These are phyloP conservation scores for Macquaria australasica DNA, from an alignment of 2,113 vertebrate genomes.

Conservation along the genomic window DNA sequence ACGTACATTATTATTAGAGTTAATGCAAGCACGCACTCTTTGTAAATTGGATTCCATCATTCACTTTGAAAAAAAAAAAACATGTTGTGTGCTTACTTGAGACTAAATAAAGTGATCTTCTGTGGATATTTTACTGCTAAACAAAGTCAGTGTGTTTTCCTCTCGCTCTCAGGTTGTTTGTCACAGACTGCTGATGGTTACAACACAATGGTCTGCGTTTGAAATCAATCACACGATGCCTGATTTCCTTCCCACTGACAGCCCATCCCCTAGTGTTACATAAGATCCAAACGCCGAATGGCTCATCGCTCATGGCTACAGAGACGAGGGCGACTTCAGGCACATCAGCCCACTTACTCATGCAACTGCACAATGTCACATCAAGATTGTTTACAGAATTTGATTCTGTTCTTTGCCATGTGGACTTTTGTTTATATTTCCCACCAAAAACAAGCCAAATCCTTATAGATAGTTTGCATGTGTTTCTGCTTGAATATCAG, in stretches of 20 bases:
- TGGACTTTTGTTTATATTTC: neutral
- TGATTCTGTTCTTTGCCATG: neutral
- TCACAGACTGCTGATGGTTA: conserved; percentile 43
- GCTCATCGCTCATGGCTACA: conserved; percentile 68
- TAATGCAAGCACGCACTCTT: conserved; percentile 65
- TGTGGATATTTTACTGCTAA: conserved; percentile 72
- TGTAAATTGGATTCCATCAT: conserved; percentile 63
- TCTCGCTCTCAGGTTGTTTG: conserved; percentile 39
- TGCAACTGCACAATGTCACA: conserved; percentile 74
- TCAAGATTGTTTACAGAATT: conserved; percentile 37
- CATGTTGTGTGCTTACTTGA: conserved; percentile 75
- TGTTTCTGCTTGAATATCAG: conserved; percentile 7
- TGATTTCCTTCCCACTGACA: conserved; percentile 68
- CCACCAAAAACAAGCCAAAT: neutral
- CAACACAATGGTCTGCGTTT: conserved; percentile 42
- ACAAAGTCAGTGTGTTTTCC: conserved; percentile 69
- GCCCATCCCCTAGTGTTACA: conserved; percentile 66
- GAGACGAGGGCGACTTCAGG: conserved; percentile 68
- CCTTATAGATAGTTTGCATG: neutral
- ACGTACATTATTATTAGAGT: conserved; percentile 42
- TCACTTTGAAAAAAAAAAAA: conserved; percentile 56
- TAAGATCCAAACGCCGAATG: conserved; percentile 69
- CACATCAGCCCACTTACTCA: conserved; percentile 72
- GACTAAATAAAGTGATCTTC: conserved; percentile 84
- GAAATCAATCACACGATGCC: conserved; percentile 68